These are phyloP conservation scores for Greenwoodochromis staneri DNA, from an alignment of 2,113 vertebrate genomes.

Conservation along the genomic window DNA sequence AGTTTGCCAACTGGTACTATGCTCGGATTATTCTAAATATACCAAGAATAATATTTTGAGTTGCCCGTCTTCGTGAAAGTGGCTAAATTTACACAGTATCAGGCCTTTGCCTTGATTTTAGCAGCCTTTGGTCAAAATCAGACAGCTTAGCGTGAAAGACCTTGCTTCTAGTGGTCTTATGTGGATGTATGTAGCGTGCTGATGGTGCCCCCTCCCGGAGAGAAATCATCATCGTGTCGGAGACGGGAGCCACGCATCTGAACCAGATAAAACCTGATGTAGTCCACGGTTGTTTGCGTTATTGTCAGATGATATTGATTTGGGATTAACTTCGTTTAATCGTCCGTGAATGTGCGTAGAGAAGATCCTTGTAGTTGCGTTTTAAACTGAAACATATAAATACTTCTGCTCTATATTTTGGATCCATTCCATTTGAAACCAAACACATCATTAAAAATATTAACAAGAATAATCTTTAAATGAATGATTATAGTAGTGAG, in stretches of 20 bases:
- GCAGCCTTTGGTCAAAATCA: neutral
- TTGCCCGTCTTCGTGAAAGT: neutral
- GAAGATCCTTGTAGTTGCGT: neutral
- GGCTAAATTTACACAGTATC: neutral
- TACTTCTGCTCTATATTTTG: neutral
- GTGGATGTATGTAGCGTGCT: neutral
- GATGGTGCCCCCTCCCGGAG: constrained; percentile 42
- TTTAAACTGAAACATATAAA: neutral
- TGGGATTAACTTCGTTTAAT: neutral
- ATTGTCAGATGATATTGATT: neutral
- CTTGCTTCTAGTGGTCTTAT: neutral
- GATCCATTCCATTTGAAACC: neutral
- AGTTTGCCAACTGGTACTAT: neutral
- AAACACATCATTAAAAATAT: neutral
- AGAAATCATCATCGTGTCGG: neutral
- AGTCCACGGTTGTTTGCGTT: neutral
- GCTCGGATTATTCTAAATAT: neutral
- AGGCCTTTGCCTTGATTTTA: neutral
- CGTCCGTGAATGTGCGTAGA: neutral
- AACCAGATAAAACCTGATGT: neutral
- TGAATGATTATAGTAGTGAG: neutral
- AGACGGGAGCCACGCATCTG: neutral
- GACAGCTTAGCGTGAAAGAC: neutral
- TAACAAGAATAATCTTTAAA: neutral
- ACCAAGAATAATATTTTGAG: neutral